Base-by-base conservation (phyloP, 2,113 vertebrate species). In the Neolamprologus longior region DNA sequence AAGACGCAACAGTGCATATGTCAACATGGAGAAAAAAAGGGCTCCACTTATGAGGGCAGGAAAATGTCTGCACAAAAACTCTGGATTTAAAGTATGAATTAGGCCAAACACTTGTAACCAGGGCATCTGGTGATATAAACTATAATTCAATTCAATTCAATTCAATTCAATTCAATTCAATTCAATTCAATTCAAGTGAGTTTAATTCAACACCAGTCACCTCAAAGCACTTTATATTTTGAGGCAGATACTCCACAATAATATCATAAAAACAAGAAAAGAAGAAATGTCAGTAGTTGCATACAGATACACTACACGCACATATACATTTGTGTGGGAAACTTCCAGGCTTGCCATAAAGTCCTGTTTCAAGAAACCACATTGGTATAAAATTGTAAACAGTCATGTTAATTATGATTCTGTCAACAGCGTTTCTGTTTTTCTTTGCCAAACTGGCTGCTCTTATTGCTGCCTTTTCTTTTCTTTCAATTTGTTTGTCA, bases 21-120 rank as follows among this genome's bases (percentile, higher is more conserved):
- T 24, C 66, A 71, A 24, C 0, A 0, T 42, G n/a, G 1, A 9
- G 12, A 66, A 42, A 68, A 40, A 40, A 71, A 71, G 66, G 12
- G n/a, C 35, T 24, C 35, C 1, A 6, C 1, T 40, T 14, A 40
- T 21, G n/a, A 71, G 11, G 19, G 33, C 11, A 68, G 11, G 7
- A 71, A 42, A 71, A 14, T 71, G 0, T 0, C 37, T 42, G 7
- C 37, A 42, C 7, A 71, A 71, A 40, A 71, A 9, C n/a, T 40
- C 7, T 71, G 66, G 7, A 42, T 15, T 24, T 73, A 42, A 24
- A 73, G 40, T 45, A 73, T 7, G 37, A 73, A 26, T 73, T 73
- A 71, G 40, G 4, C 68, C 40, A 73, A 45, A 26, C 21, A 45
- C 13, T 26, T 26, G 40, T 2, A 73, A 26, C 40, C 21, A 17